phyloP scores from a whole-genome alignment of 1,140 invertebrate species.

The Drosophila quadrilineata region DNA sequence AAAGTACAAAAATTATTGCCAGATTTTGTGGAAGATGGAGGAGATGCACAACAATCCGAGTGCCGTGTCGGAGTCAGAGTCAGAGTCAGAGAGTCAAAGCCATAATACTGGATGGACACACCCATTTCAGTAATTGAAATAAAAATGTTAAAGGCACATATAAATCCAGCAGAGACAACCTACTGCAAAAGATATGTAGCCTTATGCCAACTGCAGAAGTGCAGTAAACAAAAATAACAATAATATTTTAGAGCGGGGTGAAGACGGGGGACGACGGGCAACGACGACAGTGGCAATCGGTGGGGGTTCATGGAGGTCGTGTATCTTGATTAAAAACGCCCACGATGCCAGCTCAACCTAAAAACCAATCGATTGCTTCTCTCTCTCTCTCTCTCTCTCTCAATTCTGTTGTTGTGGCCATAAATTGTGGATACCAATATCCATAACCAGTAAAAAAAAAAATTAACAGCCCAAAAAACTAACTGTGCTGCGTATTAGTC shows the following conservation, averaged over 20 bases:
- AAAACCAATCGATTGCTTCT: slow-evolving; percentile 36
- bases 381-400: not conserved
- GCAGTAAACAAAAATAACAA: slow-evolving; percentile 51
- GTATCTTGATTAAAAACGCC: slow-evolving; percentile 63
- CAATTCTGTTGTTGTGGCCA: slow-evolving; percentile 10
- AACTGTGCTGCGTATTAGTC: slow-evolving; percentile 54
- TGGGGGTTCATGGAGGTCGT: slow-evolving; percentile 24
- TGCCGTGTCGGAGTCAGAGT: too few relatives aligned
- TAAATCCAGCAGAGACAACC: slow-evolving; percentile 24
- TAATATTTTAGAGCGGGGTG: slow-evolving; percentile 37
- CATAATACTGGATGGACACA: slow-evolving; percentile 22
- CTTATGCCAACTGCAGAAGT: slow-evolving; percentile 8
- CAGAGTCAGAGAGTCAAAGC: not conserved
- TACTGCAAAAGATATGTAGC: not conserved
- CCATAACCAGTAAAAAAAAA: too few relatives aligned
- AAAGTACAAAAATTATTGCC: not conserved
- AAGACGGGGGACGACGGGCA: too few relatives aligned
- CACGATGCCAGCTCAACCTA: slow-evolving; percentile 17
- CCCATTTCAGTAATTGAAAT: slow-evolving; percentile 45
- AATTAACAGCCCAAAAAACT: slow-evolving; percentile 13
- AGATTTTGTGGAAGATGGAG: not conserved
- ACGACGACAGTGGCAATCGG: slow-evolving; percentile 27
- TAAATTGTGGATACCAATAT: slow-evolving; percentile 39
- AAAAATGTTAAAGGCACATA: slow-evolving; percentile 32
- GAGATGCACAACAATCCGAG: too few relatives aligned